Evolutionary conservation across 2,113 vertebrate species (phyloP).

Genomic region (Aphyosemion australe): DNA sequence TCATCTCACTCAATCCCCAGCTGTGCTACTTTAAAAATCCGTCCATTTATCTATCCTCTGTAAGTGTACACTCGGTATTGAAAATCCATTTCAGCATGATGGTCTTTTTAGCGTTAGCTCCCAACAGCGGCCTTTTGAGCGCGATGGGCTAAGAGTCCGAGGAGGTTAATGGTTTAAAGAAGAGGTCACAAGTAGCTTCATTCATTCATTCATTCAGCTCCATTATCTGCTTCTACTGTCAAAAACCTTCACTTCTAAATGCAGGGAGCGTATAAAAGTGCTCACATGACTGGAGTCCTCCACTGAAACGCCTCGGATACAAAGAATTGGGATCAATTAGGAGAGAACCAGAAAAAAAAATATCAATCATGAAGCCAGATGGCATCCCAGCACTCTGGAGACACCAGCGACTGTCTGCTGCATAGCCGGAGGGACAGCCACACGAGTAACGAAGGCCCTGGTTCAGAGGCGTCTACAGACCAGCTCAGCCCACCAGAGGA

Average conservation of each 20-base stretch:
- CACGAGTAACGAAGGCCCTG: slow-evolving; percentile 29
- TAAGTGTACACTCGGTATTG: slow-evolving; percentile 27
- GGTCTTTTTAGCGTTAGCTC: slow-evolving; percentile 14
- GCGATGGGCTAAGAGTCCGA: slow-evolving; percentile 14
- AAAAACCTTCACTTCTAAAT: slow-evolving; percentile 31
- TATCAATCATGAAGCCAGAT: slow-evolving; percentile 64
- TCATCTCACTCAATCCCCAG: neutral
- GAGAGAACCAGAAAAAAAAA: slow-evolving; percentile 40
- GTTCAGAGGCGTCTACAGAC: slow-evolving; percentile 22
- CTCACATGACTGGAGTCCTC: slow-evolving; percentile 20
- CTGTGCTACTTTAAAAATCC: slow-evolving; percentile 6
- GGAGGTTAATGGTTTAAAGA: slow-evolving; percentile 48
- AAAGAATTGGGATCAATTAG: slow-evolving; percentile 36
- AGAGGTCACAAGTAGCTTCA: slow-evolving; percentile 53
- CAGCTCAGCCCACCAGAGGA: slow-evolving; percentile 15
- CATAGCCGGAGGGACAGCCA: slow-evolving; percentile 40
- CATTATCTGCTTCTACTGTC: slow-evolving; percentile 40
- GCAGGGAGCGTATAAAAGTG: slow-evolving; percentile 21
- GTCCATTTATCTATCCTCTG: slow-evolving; percentile 26
- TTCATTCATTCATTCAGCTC: slow-evolving; percentile 39
- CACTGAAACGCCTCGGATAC: slow-evolving; percentile 32
- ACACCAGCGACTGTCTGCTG: slow-evolving; percentile 46
- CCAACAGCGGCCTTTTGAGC: slow-evolving; percentile 33
- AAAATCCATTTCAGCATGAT: slow-evolving; percentile 31
- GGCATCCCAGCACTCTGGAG: slow-evolving; percentile 48